These are phyloP conservation scores for Oryzias sinensis DNA, from an alignment of 2,797 vertebrate species.

Conservation along the genomic window DNA sequence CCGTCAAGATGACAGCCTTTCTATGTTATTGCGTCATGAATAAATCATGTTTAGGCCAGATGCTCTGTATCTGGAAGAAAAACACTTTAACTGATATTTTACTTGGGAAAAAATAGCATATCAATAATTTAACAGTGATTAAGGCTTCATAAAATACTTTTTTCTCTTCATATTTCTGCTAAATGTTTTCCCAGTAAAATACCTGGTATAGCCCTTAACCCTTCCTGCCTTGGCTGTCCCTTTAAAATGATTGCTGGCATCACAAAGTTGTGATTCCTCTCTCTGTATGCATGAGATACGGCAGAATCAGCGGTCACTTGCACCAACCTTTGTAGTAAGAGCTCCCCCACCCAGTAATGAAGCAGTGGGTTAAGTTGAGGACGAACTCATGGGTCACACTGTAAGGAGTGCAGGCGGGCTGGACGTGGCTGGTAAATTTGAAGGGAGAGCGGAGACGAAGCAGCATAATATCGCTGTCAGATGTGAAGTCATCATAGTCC, in stretches of 20 bases:
- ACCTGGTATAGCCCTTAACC: not conserved
- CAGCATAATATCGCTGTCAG: conserved; percentile 54
- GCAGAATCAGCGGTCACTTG: not conserved
- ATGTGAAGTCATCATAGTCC: not conserved
- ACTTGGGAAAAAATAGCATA: not conserved
- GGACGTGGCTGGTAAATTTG: conserved; percentile 42
- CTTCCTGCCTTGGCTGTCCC: not conserved
- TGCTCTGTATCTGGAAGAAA: not conserved
- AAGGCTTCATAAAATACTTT: not conserved
- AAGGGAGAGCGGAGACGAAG: conserved; percentile 48
- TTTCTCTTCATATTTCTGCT: not conserved
- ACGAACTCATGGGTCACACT: conserved; percentile 35
- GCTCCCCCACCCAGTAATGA: conserved; percentile 66
- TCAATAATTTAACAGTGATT: conserved; percentile 1
- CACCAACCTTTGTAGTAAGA: conserved; percentile 43
- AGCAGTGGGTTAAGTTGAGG: conserved; percentile 61
- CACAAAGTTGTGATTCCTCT: not conserved
- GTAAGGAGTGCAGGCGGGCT: conserved; percentile 46
- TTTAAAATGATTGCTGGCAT: not conserved
- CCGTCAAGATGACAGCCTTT: not conserved
- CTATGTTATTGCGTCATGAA: conserved; percentile 9
- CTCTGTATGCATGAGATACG: not conserved
- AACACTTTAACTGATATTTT: not conserved
- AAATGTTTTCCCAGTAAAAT: not conserved
- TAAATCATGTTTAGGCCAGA: conserved; percentile 3